Percentiles rank a stretch among this genome's conserved stretches.
Conservation (phyloP, 2,888 invertebrate species). For the Synergus japonicus region DNA sequence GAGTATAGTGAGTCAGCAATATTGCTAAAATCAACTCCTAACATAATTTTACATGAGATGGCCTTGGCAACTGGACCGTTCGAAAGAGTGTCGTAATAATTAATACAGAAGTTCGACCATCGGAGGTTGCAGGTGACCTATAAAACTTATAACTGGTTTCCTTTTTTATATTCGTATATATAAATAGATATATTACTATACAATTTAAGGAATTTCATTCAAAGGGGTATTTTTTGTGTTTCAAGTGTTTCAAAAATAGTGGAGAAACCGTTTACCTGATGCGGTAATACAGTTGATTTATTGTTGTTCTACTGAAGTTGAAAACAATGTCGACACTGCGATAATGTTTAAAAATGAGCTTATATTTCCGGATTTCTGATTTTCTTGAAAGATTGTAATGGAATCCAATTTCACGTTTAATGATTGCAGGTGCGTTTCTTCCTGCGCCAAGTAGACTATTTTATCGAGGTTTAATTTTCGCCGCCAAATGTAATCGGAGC, state of each 20-base stretch:
- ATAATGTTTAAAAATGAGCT: too few relatives aligned
- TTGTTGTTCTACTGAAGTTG: too few relatives aligned
- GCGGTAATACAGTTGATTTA: too few relatives aligned
- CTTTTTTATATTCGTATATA: slow-evolving; percentile 6
- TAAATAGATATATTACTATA: slow-evolving; percentile 14
- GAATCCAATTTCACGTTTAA: slow-evolving; percentile 10
- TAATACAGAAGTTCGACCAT: slow-evolving; percentile 27
- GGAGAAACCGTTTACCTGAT: too few relatives aligned
- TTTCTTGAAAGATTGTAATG: not conserved
- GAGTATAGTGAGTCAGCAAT: not conserved
- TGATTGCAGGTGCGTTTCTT: slow-evolving; percentile 2
- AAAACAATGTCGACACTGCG: too few relatives aligned
- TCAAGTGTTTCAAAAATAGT: not conserved
- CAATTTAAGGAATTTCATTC: slow-evolving; percentile 29
- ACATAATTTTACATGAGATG: slow-evolving; percentile 12
- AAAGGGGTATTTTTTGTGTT: not conserved
- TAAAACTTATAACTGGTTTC: slow-evolving; percentile 35
- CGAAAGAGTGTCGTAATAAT: slow-evolving; percentile 34
- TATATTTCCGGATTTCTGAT: not conserved
- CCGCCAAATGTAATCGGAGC: slow-evolving; percentile 11
- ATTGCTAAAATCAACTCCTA: slow-evolving; percentile 17
- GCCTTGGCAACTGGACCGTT: slow-evolving; percentile 8
- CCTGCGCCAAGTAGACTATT: not conserved
- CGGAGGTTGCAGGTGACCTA: slow-evolving; percentile 27
- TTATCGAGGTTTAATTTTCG: slow-evolving; percentile 6